These are phyloP conservation scores for Macroglossus sobrinus DNA, from an alignment of 2,113 vertebrate genomes.

Conservation along the genomic window DNA sequence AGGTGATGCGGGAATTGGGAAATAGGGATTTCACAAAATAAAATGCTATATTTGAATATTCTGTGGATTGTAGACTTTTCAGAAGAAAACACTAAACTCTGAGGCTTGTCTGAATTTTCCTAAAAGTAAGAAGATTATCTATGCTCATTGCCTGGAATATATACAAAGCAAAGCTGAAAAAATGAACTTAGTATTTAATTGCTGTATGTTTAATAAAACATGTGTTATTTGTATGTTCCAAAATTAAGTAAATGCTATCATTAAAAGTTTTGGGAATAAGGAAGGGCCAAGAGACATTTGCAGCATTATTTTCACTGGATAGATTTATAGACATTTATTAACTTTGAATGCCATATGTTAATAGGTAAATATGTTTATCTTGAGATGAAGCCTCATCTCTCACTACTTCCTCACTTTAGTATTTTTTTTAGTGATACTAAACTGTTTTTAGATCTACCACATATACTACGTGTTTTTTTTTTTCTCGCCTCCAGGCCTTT, in stretches of 20 bases:
- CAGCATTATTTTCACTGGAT: not conserved
- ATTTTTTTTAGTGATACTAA: not conserved
- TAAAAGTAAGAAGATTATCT: not conserved
- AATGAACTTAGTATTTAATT: not conserved
- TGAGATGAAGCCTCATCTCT: not conserved
- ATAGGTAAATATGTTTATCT: not conserved
- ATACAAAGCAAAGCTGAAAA: constrained; percentile 22
- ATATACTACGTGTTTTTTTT: not conserved
- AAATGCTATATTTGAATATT: not conserved
- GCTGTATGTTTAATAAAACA: not conserved
- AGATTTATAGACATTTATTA: not conserved
- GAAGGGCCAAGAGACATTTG: not conserved
- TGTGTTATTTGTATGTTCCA: not conserved
- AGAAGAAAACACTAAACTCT: not conserved
- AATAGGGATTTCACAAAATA: not conserved
- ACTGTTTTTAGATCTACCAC: not conserved
- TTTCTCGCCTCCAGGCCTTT: not conserved
- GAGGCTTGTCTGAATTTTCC: not conserved
- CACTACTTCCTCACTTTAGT: not conserved
- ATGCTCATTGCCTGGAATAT: not conserved
- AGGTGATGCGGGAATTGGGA: not conserved
- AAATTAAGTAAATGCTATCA: not conserved
- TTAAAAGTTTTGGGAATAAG: not conserved
- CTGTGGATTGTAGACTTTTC: not conserved
- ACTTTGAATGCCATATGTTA: not conserved